A percentile compares a stretch with the other conserved stretches of the same genome.
Evolutionary conservation across 1,140 invertebrate genomes (phyloP).

Genomic region (Pachyrhynchus sulphureomaculatus): DNA sequence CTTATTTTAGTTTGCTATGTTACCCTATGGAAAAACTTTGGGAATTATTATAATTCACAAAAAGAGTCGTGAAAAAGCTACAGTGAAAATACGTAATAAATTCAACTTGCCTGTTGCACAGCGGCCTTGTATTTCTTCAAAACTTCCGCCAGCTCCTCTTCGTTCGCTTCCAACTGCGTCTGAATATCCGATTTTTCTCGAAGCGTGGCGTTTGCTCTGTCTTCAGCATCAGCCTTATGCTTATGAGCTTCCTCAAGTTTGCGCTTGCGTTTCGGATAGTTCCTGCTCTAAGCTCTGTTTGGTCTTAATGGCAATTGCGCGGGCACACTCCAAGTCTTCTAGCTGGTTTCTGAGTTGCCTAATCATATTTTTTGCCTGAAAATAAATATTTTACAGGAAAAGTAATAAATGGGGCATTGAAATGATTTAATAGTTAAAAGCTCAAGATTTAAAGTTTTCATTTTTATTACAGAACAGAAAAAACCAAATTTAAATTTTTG

Average conservation of each 20-base stretch:
- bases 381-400: too few relatives aligned
- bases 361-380: slow-evolving; percentile 69
- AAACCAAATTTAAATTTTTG: too few relatives aligned
- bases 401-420: too few relatives aligned
- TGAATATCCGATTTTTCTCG: slow-evolving; percentile 80
- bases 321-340: slow-evolving; percentile 85
- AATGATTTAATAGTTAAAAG: too few relatives aligned
- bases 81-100: background rate
- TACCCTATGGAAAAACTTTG: too few relatives aligned
- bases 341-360: slow-evolving; percentile 86
- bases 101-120: slow-evolving; percentile 58
- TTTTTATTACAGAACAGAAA: background rate
- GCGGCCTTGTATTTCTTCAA: slow-evolving; percentile 89
- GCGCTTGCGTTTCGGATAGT: slow-evolving; percentile 70
- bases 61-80: too few relatives aligned
- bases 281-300: slow-evolving; percentile 80
- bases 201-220: slow-evolving; percentile 68
- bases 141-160: slow-evolving; percentile 86
- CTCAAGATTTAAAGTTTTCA: background rate
- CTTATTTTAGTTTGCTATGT: too few relatives aligned
- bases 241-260: slow-evolving; percentile 76
- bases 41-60: too few relatives aligned
- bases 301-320: slow-evolving; percentile 80
- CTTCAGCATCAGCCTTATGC: slow-evolving; percentile 71
- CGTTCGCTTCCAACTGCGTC: slow-evolving; percentile 85